Conservation (phyloP, 2,888 invertebrate species). For the Laspeyria flexula region DNA sequence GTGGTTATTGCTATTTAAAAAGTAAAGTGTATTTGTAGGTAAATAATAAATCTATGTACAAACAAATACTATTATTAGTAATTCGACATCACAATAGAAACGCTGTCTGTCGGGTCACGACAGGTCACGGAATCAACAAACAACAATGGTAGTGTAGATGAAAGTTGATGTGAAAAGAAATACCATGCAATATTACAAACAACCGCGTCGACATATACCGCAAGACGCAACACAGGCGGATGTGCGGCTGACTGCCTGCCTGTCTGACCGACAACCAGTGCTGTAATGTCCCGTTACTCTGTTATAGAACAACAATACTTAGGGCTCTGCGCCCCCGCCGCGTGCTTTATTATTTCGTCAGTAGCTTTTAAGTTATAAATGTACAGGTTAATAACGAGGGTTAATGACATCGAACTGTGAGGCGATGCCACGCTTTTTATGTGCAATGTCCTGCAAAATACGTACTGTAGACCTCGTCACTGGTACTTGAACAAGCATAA, state of each 20-base stretch:
- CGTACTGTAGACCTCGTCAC: too few relatives aligned
- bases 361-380: background rate
- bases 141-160: slow-evolving; percentile 40
- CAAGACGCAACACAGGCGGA: slow-evolving; percentile 51
- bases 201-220: slow-evolving; percentile 15
- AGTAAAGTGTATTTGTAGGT: background rate
- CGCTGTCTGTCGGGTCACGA: background rate
- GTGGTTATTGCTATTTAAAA: background rate
- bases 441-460: background rate
- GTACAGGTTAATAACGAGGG: slow-evolving; percentile 9
- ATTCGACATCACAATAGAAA: slow-evolving; percentile 3
- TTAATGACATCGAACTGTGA: slow-evolving; percentile 24
- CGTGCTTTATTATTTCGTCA: slow-evolving; percentile 18
- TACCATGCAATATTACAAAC: slow-evolving; percentile 2
- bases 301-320: slow-evolving; percentile 31
- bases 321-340: slow-evolving; percentile 2
- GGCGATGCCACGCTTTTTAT: background rate
- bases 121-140: slow-evolving; percentile 25
- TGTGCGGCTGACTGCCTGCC: slow-evolving; percentile 57
- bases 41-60: background rate
- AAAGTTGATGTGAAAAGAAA: slow-evolving; percentile 52
- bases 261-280: slow-evolving; percentile 49
- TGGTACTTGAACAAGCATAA: too few relatives aligned
- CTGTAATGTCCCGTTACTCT: slow-evolving; percentile 52
- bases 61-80: background rate